phyloP scores from a whole-genome alignment of 2,888 invertebrate species.

The Hipparchia sbordonii region DNA sequence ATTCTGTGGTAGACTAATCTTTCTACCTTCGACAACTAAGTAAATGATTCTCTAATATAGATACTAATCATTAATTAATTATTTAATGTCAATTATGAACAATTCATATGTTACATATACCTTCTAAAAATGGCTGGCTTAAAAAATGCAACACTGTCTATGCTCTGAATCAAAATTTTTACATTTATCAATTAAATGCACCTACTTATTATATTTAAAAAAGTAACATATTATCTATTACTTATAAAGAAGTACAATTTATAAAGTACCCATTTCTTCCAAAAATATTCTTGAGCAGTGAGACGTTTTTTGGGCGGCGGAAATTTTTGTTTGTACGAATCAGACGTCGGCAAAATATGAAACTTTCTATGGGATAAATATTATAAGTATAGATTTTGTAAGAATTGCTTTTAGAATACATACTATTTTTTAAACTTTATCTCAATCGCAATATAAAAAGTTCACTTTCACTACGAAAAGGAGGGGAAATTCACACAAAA shows the following conservation, averaged over 20 bases:
- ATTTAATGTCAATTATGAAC: neutral
- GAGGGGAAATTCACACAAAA: too few relatives aligned
- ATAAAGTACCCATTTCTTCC: constrained; percentile 74
- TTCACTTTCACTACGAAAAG: too few relatives aligned
- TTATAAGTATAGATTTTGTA: constrained; percentile 1
- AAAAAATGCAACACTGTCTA: too few relatives aligned
- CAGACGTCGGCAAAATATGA: constrained; percentile 55
- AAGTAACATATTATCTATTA: neutral
- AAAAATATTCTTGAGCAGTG: constrained; percentile 70
- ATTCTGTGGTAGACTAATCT: neutral
- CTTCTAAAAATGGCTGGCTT: too few relatives aligned
- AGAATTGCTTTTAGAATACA: neutral
- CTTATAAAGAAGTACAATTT: neutral
- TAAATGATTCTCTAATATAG: neutral
- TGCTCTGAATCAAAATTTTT: too few relatives aligned
- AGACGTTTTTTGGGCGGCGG: constrained; percentile 67
- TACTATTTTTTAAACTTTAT: neutral
- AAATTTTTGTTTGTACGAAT: constrained; percentile 64
- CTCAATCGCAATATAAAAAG: too few relatives aligned
- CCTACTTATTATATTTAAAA: neutral
- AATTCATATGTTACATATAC: too few relatives aligned
- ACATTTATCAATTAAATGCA: neutral
- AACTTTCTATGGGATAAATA: constrained; percentile 53
- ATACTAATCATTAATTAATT: too few relatives aligned
- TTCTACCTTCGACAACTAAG: neutral